Percentiles rank a stretch among this genome's conserved stretches.
Evolutionary conservation across 2,888 invertebrate species (phyloP).

Genomic region (Lissonota sp.): DNA sequence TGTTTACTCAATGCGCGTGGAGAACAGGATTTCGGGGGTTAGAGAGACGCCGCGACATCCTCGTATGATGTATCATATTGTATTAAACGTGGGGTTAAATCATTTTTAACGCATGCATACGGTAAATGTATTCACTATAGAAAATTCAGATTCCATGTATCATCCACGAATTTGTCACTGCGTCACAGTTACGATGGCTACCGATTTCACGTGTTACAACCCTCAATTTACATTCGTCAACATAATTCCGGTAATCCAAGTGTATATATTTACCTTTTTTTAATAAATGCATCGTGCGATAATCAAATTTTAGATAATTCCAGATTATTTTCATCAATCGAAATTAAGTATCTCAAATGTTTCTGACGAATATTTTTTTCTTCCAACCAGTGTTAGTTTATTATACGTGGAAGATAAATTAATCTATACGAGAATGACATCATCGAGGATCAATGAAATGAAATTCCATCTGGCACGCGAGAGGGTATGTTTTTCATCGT

Average conservation of each 20-base stretch:
- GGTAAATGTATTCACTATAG: constrained; percentile 27
- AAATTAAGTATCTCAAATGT: not conserved
- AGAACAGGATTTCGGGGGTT: constrained; percentile 64
- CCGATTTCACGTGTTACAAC: constrained; percentile 50
- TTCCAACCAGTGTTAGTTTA: no score
- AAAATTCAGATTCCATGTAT: constrained; percentile 42
- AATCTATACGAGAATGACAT: constrained; percentile 49
- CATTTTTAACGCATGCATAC: not conserved
- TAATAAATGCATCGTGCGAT: not conserved
- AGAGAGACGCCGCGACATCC: constrained; percentile 16
- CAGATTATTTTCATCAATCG: no score
- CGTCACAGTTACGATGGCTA: constrained; percentile 53
- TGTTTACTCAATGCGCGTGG: constrained; percentile 65
- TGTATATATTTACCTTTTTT: not conserved
- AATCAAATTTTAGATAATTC: not conserved
- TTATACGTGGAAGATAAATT: constrained; percentile 27
- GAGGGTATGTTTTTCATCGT: constrained; percentile 22
- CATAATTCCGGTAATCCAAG: no score
- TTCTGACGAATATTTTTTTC: no score
- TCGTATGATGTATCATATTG: constrained; percentile 12
- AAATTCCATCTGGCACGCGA: constrained; percentile 69
- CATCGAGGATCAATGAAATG: constrained; percentile 17
- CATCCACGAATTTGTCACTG: constrained; percentile 51
- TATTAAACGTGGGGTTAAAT: no score
- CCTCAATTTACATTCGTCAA: no score